Evolutionary conservation across 2,797 vertebrate species (phyloP).

Genomic region (Odontamblyopus rebecca): DNA sequence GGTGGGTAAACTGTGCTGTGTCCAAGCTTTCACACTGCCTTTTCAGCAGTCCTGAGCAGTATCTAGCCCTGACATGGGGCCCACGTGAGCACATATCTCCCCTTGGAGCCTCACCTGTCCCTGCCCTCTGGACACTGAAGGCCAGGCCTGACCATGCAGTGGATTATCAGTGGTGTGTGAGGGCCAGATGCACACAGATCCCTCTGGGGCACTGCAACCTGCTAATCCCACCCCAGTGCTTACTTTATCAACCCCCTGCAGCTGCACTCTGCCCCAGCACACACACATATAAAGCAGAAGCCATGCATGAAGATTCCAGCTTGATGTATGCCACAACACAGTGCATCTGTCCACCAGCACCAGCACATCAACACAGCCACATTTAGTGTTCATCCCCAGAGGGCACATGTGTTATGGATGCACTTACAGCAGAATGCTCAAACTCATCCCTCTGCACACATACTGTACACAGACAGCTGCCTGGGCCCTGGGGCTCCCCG

Average conservation of each 20-base stretch:
- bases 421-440: constrained; percentile 34
- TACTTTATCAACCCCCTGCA: constrained; percentile 62
- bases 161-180: constrained; percentile 55
- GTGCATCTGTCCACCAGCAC: constrained; percentile 2
- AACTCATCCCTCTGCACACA: constrained; percentile 18
- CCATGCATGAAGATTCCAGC: constrained; percentile 45
- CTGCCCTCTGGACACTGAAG: constrained; percentile 30
- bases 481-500: constrained; percentile 6
- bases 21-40: not conserved
- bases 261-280: constrained; percentile 55
- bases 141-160: constrained; percentile 50
- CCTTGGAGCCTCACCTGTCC: constrained; percentile 28
- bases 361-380: constrained; percentile 23
- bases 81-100: constrained; percentile 18
- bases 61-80: constrained; percentile 4
- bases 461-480: constrained; percentile 16
- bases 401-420: constrained; percentile 26
- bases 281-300: constrained; percentile 44
- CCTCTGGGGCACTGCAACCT: constrained; percentile 54
- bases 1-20: not conserved
- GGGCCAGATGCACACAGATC: constrained; percentile 54
- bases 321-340: constrained; percentile 28
- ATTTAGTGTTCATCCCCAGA: constrained; percentile 20
- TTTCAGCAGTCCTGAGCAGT: not conserved
- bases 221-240: constrained; percentile 62